Percentiles rank a stretch among this genome's conserved stretches.
These are phyloP conservation scores for Stenopsyche tienmushanensis DNA, from an alignment of 1,140 invertebrate species.

Conservation along the genomic window DNA sequence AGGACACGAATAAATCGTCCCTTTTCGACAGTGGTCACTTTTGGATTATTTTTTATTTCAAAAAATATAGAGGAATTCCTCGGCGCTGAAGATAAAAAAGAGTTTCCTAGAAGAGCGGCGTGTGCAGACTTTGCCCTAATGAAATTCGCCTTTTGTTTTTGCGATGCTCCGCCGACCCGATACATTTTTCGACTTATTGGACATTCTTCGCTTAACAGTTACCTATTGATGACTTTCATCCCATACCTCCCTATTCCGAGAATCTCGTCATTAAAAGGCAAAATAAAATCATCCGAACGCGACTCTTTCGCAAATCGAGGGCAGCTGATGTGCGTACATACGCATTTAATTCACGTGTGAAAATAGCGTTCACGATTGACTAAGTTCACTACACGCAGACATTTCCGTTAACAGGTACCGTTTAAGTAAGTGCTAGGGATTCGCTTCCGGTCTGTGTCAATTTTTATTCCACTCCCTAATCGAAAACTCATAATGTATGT, in stretches of 20 bases:
- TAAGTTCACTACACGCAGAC: not conserved
- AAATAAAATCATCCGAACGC: too few relatives aligned
- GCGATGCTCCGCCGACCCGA: constrained; percentile 3
- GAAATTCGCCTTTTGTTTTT: constrained; percentile 11
- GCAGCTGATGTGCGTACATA: too few relatives aligned
- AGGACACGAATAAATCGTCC: constrained; percentile 12
- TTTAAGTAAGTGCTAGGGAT: too few relatives aligned
- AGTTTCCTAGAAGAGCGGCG: constrained; percentile 7
- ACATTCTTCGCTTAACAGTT: too few relatives aligned
- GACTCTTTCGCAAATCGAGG: not conserved
- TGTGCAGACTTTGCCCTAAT: not conserved
- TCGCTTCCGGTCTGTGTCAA: too few relatives aligned
- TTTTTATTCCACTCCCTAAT: too few relatives aligned
- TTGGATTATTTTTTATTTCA: constrained; percentile 6
- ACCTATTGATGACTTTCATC: too few relatives aligned
- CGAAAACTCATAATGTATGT: too few relatives aligned
- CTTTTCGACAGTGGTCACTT: constrained; percentile 13
- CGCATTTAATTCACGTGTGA: too few relatives aligned
- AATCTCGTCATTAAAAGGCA: too few relatives aligned
- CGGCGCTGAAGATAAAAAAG: constrained; percentile 3
- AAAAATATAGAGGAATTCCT: constrained; percentile 16
- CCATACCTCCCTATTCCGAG: too few relatives aligned
- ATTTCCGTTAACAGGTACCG: constrained; percentile 18
- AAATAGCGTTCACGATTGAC: constrained; percentile 5
- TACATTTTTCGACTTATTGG: too few relatives aligned